Percentiles rank a stretch among this genome's conserved stretches.
Evolutionary conservation across 1,140 invertebrate genomes (phyloP).

Genomic region (Drosophila kikkawai): DNA sequence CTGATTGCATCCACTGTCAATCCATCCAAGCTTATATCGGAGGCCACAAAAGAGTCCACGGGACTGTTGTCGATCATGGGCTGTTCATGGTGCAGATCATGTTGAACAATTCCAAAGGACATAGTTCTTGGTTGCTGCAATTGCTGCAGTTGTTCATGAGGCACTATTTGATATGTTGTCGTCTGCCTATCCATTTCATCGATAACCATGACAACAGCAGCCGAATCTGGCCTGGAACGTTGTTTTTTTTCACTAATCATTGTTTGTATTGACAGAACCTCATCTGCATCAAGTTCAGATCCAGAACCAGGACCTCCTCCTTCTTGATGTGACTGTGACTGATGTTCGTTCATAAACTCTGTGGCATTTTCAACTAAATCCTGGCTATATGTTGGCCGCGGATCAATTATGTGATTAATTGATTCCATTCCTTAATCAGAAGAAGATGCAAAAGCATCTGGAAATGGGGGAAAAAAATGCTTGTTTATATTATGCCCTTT

Average conservation of each 20-base stretch:
- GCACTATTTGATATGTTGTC: conserved; percentile 66
- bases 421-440: conserved; percentile 86
- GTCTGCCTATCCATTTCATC: conserved; percentile 82
- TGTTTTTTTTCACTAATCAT: conserved; percentile 45
- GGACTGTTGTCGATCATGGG: conserved; percentile 49
- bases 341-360: conserved; percentile 66
- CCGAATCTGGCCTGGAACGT: conserved; percentile 55
- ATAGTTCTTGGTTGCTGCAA: conserved; percentile 55
- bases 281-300: conserved; percentile 14
- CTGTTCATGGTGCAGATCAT: conserved; percentile 40
- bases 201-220: conserved; percentile 86
- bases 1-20: conserved; percentile 46
- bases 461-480: background rate
- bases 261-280: conserved; percentile 41
- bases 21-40: conserved; percentile 71
- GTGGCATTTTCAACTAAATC: conserved; percentile 86
- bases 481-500: background rate
- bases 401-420: conserved; percentile 88
- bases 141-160: conserved; percentile 75
- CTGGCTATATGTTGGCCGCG: conserved; percentile 87
- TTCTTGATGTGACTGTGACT: background rate
- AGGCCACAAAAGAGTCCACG: conserved; percentile 58
- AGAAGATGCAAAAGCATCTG: conserved; percentile 13
- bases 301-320: conserved; percentile 5
- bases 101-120: conserved; percentile 53